Conservation (phyloP, 2,888 invertebrate species). For the Willowsia nigromaculata region DNA sequence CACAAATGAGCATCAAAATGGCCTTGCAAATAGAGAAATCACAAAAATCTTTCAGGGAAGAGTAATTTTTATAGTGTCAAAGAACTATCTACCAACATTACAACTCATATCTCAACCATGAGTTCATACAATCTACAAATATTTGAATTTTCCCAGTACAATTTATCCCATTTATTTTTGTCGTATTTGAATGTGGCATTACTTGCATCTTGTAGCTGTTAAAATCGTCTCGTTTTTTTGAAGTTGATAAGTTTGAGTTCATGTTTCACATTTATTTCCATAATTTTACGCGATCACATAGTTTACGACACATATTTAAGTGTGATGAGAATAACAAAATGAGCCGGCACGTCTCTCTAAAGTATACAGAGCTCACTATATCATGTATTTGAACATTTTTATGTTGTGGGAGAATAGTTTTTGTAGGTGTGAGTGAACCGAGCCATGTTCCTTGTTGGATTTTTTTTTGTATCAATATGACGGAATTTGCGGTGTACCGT, state of each 20-base stretch:
- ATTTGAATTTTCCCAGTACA: not conserved
- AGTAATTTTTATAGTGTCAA: constrained; percentile 43
- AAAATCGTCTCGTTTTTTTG: constrained; percentile 67
- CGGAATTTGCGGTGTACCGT: constrained; percentile 3
- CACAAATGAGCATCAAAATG: not conserved
- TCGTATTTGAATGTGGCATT: not conserved
- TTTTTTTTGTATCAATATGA: not conserved
- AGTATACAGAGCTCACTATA: not conserved
- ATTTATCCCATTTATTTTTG: not conserved
- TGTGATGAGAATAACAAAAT: constrained; percentile 65
- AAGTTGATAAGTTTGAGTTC: constrained; percentile 77
- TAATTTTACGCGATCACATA: constrained; percentile 60
- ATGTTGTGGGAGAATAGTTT: constrained; percentile 23
- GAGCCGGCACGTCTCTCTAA: constrained; percentile 55
- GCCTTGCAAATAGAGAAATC: not conserved
- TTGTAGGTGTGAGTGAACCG: constrained; percentile 41
- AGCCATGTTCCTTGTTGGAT: constrained; percentile 15
- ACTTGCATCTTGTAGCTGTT: constrained; percentile 46
- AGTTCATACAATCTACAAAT: constrained; percentile 13
- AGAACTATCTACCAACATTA: constrained; percentile 8
- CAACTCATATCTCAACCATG: not conserved
- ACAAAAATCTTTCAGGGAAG: constrained; percentile 3
- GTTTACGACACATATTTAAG: constrained; percentile 70
- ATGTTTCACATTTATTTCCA: constrained; percentile 76
- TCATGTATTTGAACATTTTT: not conserved